phyloP scores from a whole-genome alignment of 1,140 invertebrate genomes.

The Heliconius congener region DNA sequence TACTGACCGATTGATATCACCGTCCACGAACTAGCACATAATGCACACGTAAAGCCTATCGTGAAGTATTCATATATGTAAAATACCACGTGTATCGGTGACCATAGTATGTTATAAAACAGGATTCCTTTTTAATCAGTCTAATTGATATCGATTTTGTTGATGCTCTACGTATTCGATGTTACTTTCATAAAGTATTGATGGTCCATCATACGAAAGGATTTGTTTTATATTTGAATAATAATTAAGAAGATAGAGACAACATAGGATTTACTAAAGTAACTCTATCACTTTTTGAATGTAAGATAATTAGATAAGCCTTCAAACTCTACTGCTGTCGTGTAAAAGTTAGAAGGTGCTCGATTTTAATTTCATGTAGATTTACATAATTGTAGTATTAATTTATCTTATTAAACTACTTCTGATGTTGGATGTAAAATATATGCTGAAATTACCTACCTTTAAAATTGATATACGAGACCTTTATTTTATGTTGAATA shows the following conservation, averaged over 20 bases:
- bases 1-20: constrained; percentile 18
- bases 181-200: constrained; percentile 24
- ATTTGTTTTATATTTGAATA: neutral
- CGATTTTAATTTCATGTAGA: too few species aligned
- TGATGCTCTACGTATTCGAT: constrained; percentile 30
- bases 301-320: too few species aligned
- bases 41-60: constrained; percentile 1
- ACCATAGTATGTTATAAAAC: constrained; percentile 21
- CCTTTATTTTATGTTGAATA: too few species aligned
- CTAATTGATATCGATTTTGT: constrained; percentile 37
- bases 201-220: neutral
- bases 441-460: too few species aligned
- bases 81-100: constrained; percentile 4
- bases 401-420: too few species aligned
- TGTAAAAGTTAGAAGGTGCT: too few species aligned
- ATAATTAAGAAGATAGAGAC: neutral
- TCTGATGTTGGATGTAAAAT: too few species aligned
- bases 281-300: neutral
- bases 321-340: too few species aligned
- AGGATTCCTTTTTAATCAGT: constrained; percentile 35
- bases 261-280: neutral
- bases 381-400: too few species aligned
- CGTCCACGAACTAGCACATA: constrained; percentile 21
- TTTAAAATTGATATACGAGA: too few species aligned
- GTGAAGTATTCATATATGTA: neutral